Percentiles rank a stretch among this genome's conserved stretches.
These are phyloP conservation scores for Penelope pileata DNA, from an alignment of 2,113 vertebrate genomes.

Conservation along the genomic window DNA sequence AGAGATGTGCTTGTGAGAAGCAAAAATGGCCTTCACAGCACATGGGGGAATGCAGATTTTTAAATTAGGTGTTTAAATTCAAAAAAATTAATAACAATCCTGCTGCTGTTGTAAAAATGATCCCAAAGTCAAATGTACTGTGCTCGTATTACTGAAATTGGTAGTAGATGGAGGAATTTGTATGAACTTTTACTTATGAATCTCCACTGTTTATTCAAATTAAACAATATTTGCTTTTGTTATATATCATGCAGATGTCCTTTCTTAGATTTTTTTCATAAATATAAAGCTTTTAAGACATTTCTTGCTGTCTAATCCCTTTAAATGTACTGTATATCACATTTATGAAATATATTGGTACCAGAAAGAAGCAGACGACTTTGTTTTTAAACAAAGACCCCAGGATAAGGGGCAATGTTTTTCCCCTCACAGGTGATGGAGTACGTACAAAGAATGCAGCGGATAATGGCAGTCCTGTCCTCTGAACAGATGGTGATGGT, in stretches of 20 bases:
- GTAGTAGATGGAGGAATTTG: not conserved
- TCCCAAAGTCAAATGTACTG: not conserved
- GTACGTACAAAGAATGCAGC: conserved; percentile 81
- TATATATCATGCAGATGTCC: conserved; percentile 58
- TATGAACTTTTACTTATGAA: not conserved
- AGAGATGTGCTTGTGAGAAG: not conserved
- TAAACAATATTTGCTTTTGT: conserved; percentile 50
- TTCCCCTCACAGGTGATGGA: conserved; percentile 89
- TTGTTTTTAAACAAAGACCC: conserved; percentile 79
- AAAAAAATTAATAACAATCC: not conserved
- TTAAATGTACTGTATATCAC: conserved; percentile 70
- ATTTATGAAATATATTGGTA: conserved; percentile 68
- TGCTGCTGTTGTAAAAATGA: not conserved
- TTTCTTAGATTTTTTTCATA: not conserved
- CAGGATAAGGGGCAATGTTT: conserved; percentile 74
- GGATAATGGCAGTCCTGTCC: conserved; percentile 85
- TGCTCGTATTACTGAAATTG: not conserved
- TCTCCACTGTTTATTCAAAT: conserved; percentile 51
- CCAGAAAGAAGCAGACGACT: conserved; percentile 66
- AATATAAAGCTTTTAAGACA: conserved; percentile 24
- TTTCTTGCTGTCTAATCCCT: conserved; percentile 46
- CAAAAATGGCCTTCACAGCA: not conserved
- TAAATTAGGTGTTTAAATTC: conserved; percentile 43
- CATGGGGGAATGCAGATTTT: not conserved
- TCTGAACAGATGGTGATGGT: conserved; percentile 91